Percentiles rank a stretch among this genome's conserved stretches.
phyloP scores from a whole-genome alignment of 2,888 invertebrate genomes.

The Agrotis puta region DNA sequence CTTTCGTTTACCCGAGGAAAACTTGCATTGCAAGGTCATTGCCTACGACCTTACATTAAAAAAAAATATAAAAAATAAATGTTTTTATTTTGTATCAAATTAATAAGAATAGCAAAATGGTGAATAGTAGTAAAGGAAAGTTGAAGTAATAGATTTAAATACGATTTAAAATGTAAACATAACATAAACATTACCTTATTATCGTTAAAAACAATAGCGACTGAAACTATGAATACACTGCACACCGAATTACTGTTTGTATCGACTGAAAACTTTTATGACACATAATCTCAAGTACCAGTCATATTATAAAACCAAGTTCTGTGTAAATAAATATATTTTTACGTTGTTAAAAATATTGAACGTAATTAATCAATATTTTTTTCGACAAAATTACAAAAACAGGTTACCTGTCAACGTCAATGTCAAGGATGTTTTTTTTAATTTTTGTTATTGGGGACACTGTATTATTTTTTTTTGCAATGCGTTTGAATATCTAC shows the following conservation, averaged over 20 bases:
- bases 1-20: slow-evolving; percentile 26
- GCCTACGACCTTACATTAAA: slow-evolving; percentile 14
- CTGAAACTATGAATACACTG: slow-evolving; percentile 59
- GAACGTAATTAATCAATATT: slow-evolving; percentile 75
- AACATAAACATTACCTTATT: slow-evolving; percentile 67
- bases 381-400: slow-evolving; percentile 63
- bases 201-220: slow-evolving; percentile 51
- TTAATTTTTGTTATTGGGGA: slow-evolving; percentile 64
- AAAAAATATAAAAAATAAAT: not conserved
- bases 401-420: slow-evolving; percentile 85
- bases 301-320: slow-evolving; percentile 61
- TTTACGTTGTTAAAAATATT: slow-evolving; percentile 57
- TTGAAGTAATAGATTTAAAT: slow-evolving; percentile 8
- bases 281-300: slow-evolving; percentile 72
- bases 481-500: slow-evolving; percentile 58
- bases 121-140: not conserved
- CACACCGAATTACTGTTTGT: slow-evolving; percentile 63
- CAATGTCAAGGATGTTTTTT: slow-evolving; percentile 71
- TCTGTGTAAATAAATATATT: slow-evolving; percentile 39
- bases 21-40: slow-evolving; percentile 36
- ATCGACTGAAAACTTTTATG: slow-evolving; percentile 64
- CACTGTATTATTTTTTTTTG: slow-evolving; percentile 39
- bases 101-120: not conserved
- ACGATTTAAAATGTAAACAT: slow-evolving; percentile 21
- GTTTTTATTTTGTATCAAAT: not conserved